phyloP scores from a whole-genome alignment of 1,140 invertebrate species.

The Tetramorium alpestre region DNA sequence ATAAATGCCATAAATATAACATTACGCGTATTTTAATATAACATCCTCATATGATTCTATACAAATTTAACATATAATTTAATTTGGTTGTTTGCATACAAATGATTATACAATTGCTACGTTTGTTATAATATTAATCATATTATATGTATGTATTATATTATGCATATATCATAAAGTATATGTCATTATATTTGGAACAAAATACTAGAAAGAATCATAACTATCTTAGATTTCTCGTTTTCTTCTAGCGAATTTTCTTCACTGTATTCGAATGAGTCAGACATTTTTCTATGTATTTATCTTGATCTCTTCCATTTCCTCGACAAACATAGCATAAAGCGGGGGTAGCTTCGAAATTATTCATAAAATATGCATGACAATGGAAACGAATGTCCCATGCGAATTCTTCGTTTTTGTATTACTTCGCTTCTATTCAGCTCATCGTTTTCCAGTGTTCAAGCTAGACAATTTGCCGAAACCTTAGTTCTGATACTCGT shows the following conservation, averaged over 20 bases:
- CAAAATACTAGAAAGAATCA: neutral
- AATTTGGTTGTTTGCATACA: neutral
- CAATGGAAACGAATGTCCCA: constrained; percentile 1
- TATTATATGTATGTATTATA: neutral
- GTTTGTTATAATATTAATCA: neutral
- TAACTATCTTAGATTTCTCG: neutral
- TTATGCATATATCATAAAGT: too few species aligned
- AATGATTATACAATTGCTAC: neutral
- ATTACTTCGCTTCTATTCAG: constrained; percentile 17
- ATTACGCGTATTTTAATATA: neutral
- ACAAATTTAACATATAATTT: neutral
- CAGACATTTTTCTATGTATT: constrained; percentile 28
- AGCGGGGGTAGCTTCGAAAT: constrained; percentile 8
- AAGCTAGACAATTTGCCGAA: constrained; percentile 34
- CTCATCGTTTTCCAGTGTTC: constrained; percentile 21
- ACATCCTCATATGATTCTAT: neutral
- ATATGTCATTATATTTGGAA: neutral
- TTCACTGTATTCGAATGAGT: neutral
- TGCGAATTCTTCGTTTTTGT: constrained; percentile 1
- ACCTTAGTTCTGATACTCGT: constrained; percentile 62
- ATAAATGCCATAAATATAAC: neutral
- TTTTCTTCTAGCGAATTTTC: neutral
- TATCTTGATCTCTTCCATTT: constrained; percentile 52
- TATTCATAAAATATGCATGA: constrained; percentile 46
- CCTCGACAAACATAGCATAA: constrained; percentile 5